Conservation (phyloP, 2,113 vertebrate genomes). For the Diglossa brunneiventris region DNA sequence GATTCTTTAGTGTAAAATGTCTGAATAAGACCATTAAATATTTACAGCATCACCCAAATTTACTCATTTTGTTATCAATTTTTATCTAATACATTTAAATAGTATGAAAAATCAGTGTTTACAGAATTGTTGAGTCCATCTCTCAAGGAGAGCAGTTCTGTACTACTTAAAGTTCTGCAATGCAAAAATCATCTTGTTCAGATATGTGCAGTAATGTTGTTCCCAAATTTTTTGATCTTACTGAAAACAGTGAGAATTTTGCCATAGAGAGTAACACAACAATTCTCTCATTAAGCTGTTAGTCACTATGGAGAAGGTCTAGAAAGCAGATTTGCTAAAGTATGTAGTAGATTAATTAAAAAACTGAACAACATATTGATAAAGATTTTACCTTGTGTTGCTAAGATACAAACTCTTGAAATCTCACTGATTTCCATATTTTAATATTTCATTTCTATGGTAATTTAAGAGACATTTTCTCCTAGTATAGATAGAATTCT, state of each 20-base stretch:
- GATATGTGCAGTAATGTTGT: neutral
- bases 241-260: neutral
- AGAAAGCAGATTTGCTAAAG: neutral
- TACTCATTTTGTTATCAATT: neutral
- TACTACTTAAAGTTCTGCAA: neutral
- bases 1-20: neutral
- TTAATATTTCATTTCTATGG: neutral
- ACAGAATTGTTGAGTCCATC: neutral
- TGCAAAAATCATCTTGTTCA: neutral
- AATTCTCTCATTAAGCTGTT: neutral
- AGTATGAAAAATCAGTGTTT: neutral
- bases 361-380: neutral
- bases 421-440: neutral
- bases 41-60: neutral
- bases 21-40: neutral
- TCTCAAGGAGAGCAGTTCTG: neutral
- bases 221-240: neutral
- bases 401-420: slow-evolving; percentile 2
- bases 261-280: neutral
- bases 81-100: neutral
- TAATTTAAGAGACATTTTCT: neutral
- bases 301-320: neutral
- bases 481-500: neutral
- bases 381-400: neutral
- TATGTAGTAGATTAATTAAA: neutral